These are phyloP conservation scores for Drosophila yakuba DNA, from an alignment of 1,140 invertebrate species.

Conservation along the genomic window DNA sequence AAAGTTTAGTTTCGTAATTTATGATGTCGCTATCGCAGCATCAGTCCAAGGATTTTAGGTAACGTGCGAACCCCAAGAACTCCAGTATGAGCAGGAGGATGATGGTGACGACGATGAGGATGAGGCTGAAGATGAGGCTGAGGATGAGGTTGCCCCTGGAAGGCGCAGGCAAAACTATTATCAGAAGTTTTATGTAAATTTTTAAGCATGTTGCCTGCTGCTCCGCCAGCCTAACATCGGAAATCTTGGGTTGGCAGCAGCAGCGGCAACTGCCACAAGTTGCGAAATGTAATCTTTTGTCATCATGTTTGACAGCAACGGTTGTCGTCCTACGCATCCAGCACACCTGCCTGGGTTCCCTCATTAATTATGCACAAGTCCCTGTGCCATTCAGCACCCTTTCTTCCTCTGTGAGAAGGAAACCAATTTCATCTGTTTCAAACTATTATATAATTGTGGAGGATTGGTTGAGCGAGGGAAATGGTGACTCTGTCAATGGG, in stretches of 20 bases:
- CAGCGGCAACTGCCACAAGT: constrained; percentile 47
- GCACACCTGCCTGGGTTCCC: constrained; percentile 75
- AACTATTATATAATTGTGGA: constrained; percentile 34
- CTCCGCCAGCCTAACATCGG: constrained; percentile 49
- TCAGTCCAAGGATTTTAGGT: constrained; percentile 66
- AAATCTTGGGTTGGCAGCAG: constrained; percentile 38
- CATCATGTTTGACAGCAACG: constrained; percentile 77
- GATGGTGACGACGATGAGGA: background rate
- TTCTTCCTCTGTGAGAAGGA: background rate
- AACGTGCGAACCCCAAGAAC: constrained; percentile 41
- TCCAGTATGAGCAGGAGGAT: constrained; percentile 6
- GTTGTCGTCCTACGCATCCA: constrained; percentile 64
- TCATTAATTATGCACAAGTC: constrained; percentile 80
- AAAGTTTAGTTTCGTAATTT: constrained; percentile 81
- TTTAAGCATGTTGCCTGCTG: constrained; percentile 69
- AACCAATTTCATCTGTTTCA: constrained; percentile 19
- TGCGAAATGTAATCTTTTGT: constrained; percentile 79
- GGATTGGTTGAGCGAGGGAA: background rate
- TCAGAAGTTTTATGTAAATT: constrained; percentile 83
- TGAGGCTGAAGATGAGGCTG: background rate
- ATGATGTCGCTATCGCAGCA: constrained; percentile 72
- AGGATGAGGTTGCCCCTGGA: background rate
- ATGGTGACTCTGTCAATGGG: background rate
- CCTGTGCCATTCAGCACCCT: constrained; percentile 42
- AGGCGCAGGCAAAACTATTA: constrained; percentile 77